Conservation (phyloP, 2,113 vertebrate species). For the Irena cyanogastra region DNA sequence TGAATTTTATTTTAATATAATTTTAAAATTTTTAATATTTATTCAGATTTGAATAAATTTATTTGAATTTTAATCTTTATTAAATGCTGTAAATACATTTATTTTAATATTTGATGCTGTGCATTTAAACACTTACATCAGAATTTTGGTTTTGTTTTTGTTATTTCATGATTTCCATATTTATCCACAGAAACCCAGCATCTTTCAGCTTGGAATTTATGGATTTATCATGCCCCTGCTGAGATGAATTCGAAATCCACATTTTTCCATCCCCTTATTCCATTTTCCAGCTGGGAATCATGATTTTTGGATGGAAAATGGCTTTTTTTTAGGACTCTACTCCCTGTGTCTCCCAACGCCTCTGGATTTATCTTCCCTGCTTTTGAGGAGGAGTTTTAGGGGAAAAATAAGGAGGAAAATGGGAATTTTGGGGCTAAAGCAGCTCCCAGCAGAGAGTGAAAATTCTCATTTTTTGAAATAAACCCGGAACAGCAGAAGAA, state of each 20-base stretch:
- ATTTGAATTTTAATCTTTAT: not conserved
- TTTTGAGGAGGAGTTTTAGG: not conserved
- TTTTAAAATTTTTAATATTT: too few relatives aligned
- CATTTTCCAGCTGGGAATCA: not conserved
- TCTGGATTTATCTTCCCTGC: not conserved
- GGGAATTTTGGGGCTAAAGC: not conserved
- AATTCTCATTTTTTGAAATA: not conserved
- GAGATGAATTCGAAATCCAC: not conserved
- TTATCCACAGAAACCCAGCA: not conserved
- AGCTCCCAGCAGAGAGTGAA: not conserved
- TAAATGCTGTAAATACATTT: not conserved
- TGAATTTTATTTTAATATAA: accelerated
- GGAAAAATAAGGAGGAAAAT: not conserved
- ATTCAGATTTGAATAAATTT: too few relatives aligned
- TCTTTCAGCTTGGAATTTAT: not conserved
- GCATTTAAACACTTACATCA: not conserved
- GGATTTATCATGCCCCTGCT: accelerated
- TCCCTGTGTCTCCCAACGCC: accelerated
- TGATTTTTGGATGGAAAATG: not conserved
- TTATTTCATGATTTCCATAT: accelerated
- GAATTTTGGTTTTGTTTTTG: not conserved
- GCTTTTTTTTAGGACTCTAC: not conserved
- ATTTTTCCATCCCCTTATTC: accelerated
- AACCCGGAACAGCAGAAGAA: not conserved
- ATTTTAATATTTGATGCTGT: too few relatives aligned